A percentile compares a stretch with the other conserved stretches of the same genome.
Conservation (phyloP, 2,113 vertebrate genomes). For the Scolopax mira region DNA sequence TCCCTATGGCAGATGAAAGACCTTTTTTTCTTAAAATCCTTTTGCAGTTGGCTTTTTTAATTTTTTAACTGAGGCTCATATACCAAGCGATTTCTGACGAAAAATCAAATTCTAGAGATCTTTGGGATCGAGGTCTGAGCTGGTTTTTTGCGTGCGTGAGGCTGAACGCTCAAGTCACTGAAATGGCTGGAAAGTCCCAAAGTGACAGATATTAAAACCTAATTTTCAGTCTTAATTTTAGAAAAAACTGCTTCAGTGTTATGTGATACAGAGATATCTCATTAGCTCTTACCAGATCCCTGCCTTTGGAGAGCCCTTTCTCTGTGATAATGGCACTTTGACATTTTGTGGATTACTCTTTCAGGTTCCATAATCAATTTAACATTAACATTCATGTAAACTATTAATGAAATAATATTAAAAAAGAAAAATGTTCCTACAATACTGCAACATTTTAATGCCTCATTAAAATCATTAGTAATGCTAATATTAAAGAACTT, state of each 20-base stretch:
- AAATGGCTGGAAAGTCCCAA: neutral
- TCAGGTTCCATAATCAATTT: slow-evolving; percentile 79
- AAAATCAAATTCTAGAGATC: neutral
- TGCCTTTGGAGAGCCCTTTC: slow-evolving; percentile 52
- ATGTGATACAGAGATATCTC: slow-evolving; percentile 8
- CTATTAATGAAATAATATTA: slow-evolving; percentile 84
- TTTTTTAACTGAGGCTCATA: neutral
- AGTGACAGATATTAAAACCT: slow-evolving; percentile 48
- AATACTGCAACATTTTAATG: slow-evolving; percentile 85
- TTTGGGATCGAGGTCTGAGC: neutral
- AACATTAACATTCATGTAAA: slow-evolving; percentile 78
- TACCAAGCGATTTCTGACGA: fast-evolving
- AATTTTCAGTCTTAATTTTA: slow-evolving; percentile 54
- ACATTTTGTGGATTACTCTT: slow-evolving; percentile 72
- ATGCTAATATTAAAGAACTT: slow-evolving; percentile 85
- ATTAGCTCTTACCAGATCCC: slow-evolving; percentile 15
- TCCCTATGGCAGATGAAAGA: neutral
- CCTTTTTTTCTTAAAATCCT: neutral
- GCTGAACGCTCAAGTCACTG: neutral
- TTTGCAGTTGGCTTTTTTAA: neutral
- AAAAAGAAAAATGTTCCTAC: slow-evolving; percentile 85
- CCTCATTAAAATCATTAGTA: slow-evolving; percentile 88
- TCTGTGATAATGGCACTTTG: slow-evolving; percentile 59
- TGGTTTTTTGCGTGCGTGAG: neutral
- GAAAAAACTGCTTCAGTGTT: slow-evolving; percentile 35